Conservation (phyloP, 2,797 vertebrate species). For the Sebastolobus alascanus region DNA sequence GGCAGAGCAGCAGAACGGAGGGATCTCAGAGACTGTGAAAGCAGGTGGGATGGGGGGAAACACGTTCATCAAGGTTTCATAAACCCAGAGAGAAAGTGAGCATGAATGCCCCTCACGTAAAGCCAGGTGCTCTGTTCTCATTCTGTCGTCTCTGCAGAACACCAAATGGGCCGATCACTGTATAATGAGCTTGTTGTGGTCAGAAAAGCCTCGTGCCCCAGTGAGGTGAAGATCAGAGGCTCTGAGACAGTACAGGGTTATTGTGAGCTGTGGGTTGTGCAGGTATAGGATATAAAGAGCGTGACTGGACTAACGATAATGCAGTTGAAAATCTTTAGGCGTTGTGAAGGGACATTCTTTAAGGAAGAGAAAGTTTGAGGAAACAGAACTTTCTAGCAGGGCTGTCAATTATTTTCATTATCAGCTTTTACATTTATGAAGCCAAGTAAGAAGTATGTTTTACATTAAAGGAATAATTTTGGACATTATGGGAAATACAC, state of each 20-base stretch:
- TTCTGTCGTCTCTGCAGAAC: constrained; percentile 32
- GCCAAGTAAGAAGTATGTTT: not conserved
- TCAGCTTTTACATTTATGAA: not conserved
- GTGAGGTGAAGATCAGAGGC: constrained; percentile 41
- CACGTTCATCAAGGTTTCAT: constrained; percentile 36
- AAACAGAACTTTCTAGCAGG: not conserved
- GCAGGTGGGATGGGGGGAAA: not conserved
- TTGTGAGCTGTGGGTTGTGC: constrained; percentile 18
- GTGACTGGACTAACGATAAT: constrained; percentile 28
- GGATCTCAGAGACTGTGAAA: constrained; percentile 34
- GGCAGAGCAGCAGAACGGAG: not conserved
- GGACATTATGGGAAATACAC: not conserved
- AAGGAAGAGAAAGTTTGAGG: not conserved
- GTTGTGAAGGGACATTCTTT: not conserved
- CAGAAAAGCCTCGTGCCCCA: constrained; percentile 15
- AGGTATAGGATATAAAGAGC: constrained; percentile 1
- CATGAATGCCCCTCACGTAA: constrained; percentile 44
- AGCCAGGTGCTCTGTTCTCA: constrained; percentile 16
- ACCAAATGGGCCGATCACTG: constrained; percentile 11
- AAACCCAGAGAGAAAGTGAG: constrained; percentile 31
- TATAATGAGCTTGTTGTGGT: constrained; percentile 52
- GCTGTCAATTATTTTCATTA: not conserved
- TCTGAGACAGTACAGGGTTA: constrained; percentile 24
- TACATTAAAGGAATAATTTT: not conserved
- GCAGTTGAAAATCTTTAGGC: not conserved